Conservation (phyloP, 2,113 vertebrate genomes). For the Grammatotria lemairii region DNA sequence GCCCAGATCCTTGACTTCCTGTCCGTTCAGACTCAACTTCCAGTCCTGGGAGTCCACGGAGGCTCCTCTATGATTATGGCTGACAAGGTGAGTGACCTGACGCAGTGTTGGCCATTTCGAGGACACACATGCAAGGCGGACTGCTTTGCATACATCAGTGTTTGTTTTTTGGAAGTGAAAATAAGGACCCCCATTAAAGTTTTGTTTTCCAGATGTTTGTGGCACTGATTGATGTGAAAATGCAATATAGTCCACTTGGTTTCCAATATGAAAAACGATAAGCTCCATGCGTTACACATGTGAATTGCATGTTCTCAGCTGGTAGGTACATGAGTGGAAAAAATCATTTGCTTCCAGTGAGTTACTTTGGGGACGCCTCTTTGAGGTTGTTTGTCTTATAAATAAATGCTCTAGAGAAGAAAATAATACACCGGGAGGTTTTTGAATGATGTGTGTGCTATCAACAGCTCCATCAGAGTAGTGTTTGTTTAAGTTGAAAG, state of each 20-base stretch:
- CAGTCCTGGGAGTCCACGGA: constrained; percentile 93
- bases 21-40: constrained; percentile 92
- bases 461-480: background rate
- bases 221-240: background rate
- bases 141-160: background rate
- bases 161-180: background rate
- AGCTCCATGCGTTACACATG: background rate
- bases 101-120: background rate
- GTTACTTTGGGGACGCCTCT: background rate
- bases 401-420: background rate
- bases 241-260: background rate
- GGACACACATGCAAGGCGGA: background rate
- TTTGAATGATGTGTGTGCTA: background rate
- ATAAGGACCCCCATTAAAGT: background rate
- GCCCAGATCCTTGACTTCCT: constrained; percentile 99
- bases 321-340: background rate
- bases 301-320: background rate
- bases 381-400: background rate
- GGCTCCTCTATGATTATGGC: constrained; percentile 99
- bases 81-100: constrained; percentile 85
- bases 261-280: background rate
- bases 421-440: background rate
- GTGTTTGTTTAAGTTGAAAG: background rate
- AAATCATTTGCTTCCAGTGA: background rate
- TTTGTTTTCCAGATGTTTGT: background rate